Conservation (phyloP, 2,797 vertebrate genomes). For the Cossypha caffra region DNA sequence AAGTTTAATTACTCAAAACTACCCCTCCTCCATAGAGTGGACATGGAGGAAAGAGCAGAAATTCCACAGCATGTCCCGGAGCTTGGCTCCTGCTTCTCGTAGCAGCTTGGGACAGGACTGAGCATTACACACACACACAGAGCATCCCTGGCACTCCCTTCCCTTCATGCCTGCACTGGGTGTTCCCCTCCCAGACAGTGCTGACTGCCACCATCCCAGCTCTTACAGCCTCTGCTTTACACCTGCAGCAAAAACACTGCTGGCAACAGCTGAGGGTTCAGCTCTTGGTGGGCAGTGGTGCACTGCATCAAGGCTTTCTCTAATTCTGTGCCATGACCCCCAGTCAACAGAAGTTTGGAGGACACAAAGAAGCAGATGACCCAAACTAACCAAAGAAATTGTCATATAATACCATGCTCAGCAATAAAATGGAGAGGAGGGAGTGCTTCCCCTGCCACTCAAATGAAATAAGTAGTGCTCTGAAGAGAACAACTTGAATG, state of each 20-base stretch:
- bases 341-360: background rate
- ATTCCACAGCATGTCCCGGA: background rate
- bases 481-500: background rate
- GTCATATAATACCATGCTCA: background rate
- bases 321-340: background rate
- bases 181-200: background rate
- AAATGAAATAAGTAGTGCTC: background rate
- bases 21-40: background rate
- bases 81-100: background rate
- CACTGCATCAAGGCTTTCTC: background rate
- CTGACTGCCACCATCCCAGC: background rate
- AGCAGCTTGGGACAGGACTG: rapidly evolving
- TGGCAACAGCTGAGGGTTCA: background rate
- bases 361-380: background rate
- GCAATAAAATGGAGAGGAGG: background rate
- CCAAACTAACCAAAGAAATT: background rate
- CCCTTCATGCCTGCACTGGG: no score
- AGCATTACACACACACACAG: background rate
- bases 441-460: background rate
- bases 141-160: background rate
- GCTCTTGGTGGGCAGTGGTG: rapidly evolving
- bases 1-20: background rate
- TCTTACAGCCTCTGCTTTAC: background rate
- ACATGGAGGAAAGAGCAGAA: background rate
- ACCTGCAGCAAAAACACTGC: background rate